These are phyloP conservation scores for Microcebus tavaratra DNA, from an alignment of 2,113 vertebrate genomes.

Conservation along the genomic window DNA sequence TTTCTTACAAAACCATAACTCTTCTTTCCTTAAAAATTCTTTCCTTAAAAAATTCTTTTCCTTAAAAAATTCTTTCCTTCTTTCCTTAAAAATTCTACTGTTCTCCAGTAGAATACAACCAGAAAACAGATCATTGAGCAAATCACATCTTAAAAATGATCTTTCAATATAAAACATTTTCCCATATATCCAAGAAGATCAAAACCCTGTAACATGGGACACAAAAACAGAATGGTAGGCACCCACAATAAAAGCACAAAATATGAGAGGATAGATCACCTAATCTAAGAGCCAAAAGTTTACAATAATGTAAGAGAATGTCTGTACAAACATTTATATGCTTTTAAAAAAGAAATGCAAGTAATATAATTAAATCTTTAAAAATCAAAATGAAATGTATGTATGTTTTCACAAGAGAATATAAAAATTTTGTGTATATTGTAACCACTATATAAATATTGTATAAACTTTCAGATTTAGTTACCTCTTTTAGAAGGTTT, in stretches of 20 bases:
- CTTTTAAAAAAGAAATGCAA: not conserved
- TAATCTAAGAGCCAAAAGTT: not conserved
- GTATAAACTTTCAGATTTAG: not conserved
- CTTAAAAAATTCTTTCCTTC: too few species aligned
- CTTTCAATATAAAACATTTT: slow-evolving; percentile 27
- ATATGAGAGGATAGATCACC: not conserved
- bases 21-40: slow-evolving; percentile 37
- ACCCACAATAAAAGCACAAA: slow-evolving; percentile 1
- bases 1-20: slow-evolving; percentile 30
- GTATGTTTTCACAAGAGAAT: slow-evolving; percentile 16
- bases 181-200: slow-evolving; percentile 8
- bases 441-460: not conserved
- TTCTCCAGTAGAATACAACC: slow-evolving; percentile 20
- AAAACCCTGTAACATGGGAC: slow-evolving; percentile 8
- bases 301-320: not conserved
- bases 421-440: slow-evolving; percentile 21
- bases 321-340: not conserved
- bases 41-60: too few species aligned
- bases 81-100: slow-evolving; percentile 34
- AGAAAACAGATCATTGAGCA: slow-evolving; percentile 26
- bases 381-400: slow-evolving; percentile 32
- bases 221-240: slow-evolving; percentile 4
- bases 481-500: not conserved
- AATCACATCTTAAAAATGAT: slow-evolving; percentile 21
- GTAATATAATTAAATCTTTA: not conserved